Conservation (phyloP, 1,140 invertebrate genomes). For the Orchestia grillus region DNA sequence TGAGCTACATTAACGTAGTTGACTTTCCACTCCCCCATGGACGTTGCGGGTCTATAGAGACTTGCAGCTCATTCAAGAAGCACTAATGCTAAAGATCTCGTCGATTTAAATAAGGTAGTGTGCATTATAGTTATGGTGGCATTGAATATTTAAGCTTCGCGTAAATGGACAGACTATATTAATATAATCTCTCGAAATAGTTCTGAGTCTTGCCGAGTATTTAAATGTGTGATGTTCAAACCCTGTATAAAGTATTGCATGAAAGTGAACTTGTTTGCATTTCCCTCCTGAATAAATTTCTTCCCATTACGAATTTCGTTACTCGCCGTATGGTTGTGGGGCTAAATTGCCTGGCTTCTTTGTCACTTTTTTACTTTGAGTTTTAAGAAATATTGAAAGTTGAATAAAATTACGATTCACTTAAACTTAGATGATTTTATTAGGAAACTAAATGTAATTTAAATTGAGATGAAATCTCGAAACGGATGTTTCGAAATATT, state of each 20-base stretch:
- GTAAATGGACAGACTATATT: no score
- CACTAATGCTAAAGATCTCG: not conserved
- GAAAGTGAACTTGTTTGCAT: not conserved
- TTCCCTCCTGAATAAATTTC: not conserved
- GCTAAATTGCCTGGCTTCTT: not conserved
- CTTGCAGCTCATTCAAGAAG: not conserved
- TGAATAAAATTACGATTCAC: not conserved
- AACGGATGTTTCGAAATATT: no score
- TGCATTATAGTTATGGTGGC: no score
- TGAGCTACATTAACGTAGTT: not conserved
- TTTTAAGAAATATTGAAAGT: not conserved
- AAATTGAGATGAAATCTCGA: no score
- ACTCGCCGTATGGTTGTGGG: not conserved
- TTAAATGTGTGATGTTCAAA: not conserved
- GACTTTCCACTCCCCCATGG: not conserved
- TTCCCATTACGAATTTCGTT: not conserved
- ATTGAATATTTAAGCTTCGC: no score
- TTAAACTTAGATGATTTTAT: no score
- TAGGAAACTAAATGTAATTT: no score
- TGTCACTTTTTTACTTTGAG: not conserved
- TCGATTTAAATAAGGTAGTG: not conserved
- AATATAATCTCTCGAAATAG: not conserved
- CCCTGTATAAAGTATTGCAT: not conserved
- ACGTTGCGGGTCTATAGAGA: not conserved
- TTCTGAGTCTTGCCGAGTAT: not conserved